Evolutionary conservation across 2,888 invertebrate species (phyloP), one percentile per base, ranked within the genome.

Genomic region (Pristionchus arcanus): DNA sequence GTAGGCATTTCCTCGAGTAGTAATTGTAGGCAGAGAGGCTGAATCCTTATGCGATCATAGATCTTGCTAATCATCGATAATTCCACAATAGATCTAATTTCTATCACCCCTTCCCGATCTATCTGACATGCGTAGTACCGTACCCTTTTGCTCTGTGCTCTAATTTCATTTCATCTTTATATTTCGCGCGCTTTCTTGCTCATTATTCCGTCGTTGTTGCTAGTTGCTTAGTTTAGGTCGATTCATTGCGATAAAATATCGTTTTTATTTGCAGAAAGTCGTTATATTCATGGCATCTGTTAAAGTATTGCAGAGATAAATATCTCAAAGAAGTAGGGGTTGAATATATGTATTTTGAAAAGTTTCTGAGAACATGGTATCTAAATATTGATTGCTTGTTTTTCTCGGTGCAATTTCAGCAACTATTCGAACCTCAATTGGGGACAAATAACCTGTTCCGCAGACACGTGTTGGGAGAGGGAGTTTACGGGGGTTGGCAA

Each of bases 381-480:
- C 42, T 9, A 49, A 49, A 49, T 49, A 13, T 49, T 49, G 42
- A 0, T 49, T 49, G 42, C 13, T 49, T 49, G 42, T 49, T 11
- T 49, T 49, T 49, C 9, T 49, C 42, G 42, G 42, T 49, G 42
- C 42, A 3, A 49, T 49, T 49, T 49, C 42, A 49, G 11, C 42
- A 49, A 49, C 42, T 49, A 11, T 49, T 49, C 42, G 42, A 49
- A 49, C 42, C 42, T 49, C 42, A 49, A 3, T 49, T 49, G 42
- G 59, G 59, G 68, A 31, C 74, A n/a, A n/a, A n/a, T 34, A 74
- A 74, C 74, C 74, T 74, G 74, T 74, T 74, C 74, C 74, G 37
- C 31, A 37, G 74, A 37, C 74, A 37, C 74, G 74, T 74, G 74
- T 74, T 74, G 37, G 42, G 16, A 37, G 37, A 11, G 15, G 21